Base-by-base conservation (phyloP, 2,888 invertebrate genomes). In the Plagiodera versicolora region DNA sequence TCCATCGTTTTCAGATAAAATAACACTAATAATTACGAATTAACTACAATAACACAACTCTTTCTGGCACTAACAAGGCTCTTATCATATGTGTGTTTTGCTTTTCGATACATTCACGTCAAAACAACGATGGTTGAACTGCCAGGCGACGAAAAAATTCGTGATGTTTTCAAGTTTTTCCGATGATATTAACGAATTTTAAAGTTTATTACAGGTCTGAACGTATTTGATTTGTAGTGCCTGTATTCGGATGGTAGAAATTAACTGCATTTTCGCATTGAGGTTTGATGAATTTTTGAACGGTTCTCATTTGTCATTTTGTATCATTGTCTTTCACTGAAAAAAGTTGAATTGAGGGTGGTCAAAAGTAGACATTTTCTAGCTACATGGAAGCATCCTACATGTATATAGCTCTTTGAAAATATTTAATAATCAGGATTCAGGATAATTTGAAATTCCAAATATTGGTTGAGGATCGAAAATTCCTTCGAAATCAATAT, bases 161-260 rank as follows among this genome's bases (percentile, higher is more conserved):
- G 44, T 30, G 19, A 51, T 19, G 14, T 52, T 19, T 52, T 39
- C 17, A 39, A 56, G 48, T 24, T 56, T 56, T 18, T 2, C 10
- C 11, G 52, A 46, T 9, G 19, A 10, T 52, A 58, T 16, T 24
- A 53, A 58, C 39, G 28, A 19, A 39, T 39, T 18, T 10, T 17
- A 3, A 57, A 63, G 53, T 69, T 70, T 67, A 68, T 72, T 72
- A 49, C 72, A 72, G 72, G 72, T 72, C 67, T 68, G 68, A 68
- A 63, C 50, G 53, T 56, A 58, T 53, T 58, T 65, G 39, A 61
- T 63, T 62, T 56, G 61, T 65, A 54, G 63, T 65, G 61, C 60
- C 52, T 62, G 53, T 61, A 59, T 58, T 61, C 50, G 6, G 24
- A 46, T 55, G 53, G 48, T 47, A 47, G 50, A 58, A 48, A 58